Conservation (phyloP, 35 echinoderm and acorn worm species). For the Strongylocentrotus purpuratus region DNA sequence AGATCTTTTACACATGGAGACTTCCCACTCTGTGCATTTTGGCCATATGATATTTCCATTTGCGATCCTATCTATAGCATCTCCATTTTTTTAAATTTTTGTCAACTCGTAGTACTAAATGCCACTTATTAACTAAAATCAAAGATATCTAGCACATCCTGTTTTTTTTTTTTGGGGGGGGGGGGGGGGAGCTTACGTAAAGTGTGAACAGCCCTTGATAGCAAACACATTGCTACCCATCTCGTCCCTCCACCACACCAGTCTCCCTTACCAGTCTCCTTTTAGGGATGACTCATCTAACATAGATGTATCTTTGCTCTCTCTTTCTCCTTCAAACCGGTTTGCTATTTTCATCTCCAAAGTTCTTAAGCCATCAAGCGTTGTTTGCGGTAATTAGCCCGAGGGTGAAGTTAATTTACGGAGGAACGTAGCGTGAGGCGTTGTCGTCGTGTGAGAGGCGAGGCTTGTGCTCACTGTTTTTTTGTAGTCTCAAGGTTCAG, state of each 20-base stretch:
- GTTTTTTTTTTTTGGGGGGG: too few species aligned
- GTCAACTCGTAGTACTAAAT: too few species aligned
- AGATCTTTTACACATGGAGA: too few species aligned
- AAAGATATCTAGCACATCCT: too few species aligned
- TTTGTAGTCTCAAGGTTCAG: background rate
- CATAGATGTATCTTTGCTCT: background rate
- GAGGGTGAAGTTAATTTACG: background rate
- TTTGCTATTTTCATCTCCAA: background rate
- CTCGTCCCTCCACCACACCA: background rate
- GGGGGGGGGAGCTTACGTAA: too few species aligned
- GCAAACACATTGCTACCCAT: background rate
- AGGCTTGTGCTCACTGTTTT: background rate
- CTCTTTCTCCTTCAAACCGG: background rate
- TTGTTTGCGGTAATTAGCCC: background rate
- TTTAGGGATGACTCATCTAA: background rate
- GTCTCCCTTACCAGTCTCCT: background rate
- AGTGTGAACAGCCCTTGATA: background rate
- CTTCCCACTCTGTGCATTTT: too few species aligned
- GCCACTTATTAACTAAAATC: too few species aligned
- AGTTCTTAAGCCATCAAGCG: constrained; percentile 8
- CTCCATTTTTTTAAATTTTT: too few species aligned
- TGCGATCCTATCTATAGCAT: too few species aligned
- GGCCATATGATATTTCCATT: too few species aligned
- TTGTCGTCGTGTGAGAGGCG: background rate
- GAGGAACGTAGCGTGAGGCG: background rate